Evolutionary conservation across 2,113 vertebrate species (phyloP).

Genomic region (Pituophis catenifer): DNA sequence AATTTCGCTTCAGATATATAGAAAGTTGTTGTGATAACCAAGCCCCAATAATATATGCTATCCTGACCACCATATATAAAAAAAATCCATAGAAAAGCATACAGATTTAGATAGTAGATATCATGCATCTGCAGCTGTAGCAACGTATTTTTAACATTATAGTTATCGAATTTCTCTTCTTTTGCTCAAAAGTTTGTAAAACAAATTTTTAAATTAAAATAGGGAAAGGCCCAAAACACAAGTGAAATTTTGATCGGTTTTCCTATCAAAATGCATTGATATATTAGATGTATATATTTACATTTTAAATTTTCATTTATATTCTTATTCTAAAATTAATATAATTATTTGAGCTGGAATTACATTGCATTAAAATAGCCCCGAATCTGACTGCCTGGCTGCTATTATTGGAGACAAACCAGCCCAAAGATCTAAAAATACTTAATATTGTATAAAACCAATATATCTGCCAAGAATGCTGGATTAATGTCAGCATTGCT

Average conservation of each 20-base stretch:
- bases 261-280: not conserved
- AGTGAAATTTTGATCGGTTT: not conserved
- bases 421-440: not conserved
- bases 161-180: not conserved
- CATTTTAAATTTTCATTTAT: not conserved
- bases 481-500: not conserved
- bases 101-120: not conserved
- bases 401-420: not conserved
- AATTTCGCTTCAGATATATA: not conserved
- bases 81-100: not conserved
- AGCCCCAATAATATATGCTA: not conserved
- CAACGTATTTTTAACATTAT: not conserved
- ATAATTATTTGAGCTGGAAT: not conserved
- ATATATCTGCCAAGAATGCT: not conserved
- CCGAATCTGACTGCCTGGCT: not conserved
- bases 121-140: not conserved
- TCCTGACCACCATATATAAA: not conserved
- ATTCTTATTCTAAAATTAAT: not conserved
- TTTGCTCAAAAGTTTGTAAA: not conserved
- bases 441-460: not conserved
- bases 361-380: not conserved
- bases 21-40: not conserved
- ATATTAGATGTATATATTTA: not conserved
- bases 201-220: not conserved
- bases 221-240: not conserved